Evolutionary conservation across 2,113 vertebrate species (phyloP).

Genomic region (Melozone crissalis): DNA sequence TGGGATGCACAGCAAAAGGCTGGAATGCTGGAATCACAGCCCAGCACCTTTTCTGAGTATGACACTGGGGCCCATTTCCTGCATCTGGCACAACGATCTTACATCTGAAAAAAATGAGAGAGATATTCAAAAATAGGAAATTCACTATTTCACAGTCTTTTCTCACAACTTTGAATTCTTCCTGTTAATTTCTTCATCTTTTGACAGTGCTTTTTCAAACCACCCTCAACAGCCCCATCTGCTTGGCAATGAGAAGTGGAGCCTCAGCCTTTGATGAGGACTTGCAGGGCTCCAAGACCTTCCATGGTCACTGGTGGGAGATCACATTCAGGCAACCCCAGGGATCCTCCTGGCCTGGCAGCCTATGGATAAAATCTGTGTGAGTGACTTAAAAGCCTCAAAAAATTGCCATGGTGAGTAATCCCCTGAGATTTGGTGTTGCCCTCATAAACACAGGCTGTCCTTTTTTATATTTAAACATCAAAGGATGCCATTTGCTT

Average conservation of each 20-base stretch:
- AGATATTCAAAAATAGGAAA: neutral
- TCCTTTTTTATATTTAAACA: neutral
- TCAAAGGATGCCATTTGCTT: constrained; percentile 14
- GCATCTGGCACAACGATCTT: neutral
- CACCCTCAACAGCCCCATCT: neutral
- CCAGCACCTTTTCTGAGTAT: neutral
- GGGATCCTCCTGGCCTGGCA: neutral
- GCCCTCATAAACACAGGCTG: neutral
- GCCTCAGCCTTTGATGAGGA: neutral
- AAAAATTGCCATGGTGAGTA: constrained; percentile 3
- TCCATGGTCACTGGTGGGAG: neutral
- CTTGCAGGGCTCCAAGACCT: neutral
- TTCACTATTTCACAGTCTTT: neutral
- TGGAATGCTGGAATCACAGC: neutral
- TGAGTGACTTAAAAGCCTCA: neutral
- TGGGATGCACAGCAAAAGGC: neutral
- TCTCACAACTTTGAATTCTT: neutral
- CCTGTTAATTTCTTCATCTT: neutral
- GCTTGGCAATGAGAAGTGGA: neutral
- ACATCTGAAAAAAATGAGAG: neutral
- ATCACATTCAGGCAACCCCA: neutral
- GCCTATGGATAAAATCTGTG: neutral
- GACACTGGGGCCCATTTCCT: fast-evolving
- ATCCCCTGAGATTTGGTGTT: neutral
- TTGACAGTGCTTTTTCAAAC: neutral